Base-by-base conservation (phyloP, 2,113 vertebrate species). In the Menidia beryllina region DNA sequence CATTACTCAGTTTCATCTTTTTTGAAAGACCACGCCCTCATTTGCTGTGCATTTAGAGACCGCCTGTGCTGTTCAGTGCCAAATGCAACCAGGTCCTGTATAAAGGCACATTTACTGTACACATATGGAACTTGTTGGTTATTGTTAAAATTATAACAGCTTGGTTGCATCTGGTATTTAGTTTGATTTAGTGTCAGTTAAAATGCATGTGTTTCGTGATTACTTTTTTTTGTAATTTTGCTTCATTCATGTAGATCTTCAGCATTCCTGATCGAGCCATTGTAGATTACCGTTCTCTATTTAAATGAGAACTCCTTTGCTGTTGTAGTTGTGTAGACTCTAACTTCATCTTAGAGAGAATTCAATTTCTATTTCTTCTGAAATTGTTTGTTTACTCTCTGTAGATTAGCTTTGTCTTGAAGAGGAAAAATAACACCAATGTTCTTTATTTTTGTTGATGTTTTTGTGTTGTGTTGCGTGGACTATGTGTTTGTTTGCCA, bases 151-250 rank as follows among this genome's bases (percentile, higher is more conserved):
- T 62, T 24, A 8, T 19, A 43, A 68, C 30, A 55, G 69, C 62
- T 27, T 89, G 90, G 89, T 92, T 93, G 90, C 92, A 93, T 92
- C 67, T 85, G 90, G 90, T 83, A 58, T 69, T 49, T 17, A 12
- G 26, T 76, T 64, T 9, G 59, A 61, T 67, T 71, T 23, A 25
- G 53, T 79, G 64, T 55, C 5, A 34, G 24, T 68, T 48, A 7
- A 48, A 77, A 56, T 38, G 88, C 86, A 86, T 66, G 76, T 48
- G 39, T 79, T 83, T 75, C 80, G 20, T 39, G 68, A 61, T 57
- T 26, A 61, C 43, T 55, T 51, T 59, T 51, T 50, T 39, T 70
- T 68, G 27, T 57, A 13, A 48, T 75, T 77, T n/a, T 49, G 14
- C 57, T 75, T 67, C 52, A 81, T 85, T 69, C 30, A 34, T 67